phyloP scores from a whole-genome alignment of 2,888 invertebrate species.

The Hylaea fasciaria region DNA sequence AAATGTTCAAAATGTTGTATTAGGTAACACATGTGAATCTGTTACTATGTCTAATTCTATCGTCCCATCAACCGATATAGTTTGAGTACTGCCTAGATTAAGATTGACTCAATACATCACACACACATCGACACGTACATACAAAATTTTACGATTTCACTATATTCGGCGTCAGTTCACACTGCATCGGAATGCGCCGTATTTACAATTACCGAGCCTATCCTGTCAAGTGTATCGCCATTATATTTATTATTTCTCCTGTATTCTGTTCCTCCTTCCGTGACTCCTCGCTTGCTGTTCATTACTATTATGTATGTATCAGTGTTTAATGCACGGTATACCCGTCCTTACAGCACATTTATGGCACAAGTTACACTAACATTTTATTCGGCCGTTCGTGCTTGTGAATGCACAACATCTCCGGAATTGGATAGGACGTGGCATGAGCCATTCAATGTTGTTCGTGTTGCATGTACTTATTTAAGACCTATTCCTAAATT shows the following conservation, averaged over 20 bases:
- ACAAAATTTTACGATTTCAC: constrained; percentile 56
- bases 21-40: constrained; percentile 16
- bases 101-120: constrained; percentile 43
- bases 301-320: constrained; percentile 70
- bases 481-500: constrained; percentile 70
- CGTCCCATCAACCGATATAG: constrained; percentile 26
- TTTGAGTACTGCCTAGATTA: constrained; percentile 60
- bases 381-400: constrained; percentile 76
- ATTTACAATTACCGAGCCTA: constrained; percentile 68
- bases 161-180: constrained; percentile 66
- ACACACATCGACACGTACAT: constrained; percentile 56
- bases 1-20: constrained; percentile 13
- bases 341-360: constrained; percentile 79
- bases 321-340: constrained; percentile 81
- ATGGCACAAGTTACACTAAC: constrained; percentile 74
- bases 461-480: constrained; percentile 82
- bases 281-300: constrained; percentile 79
- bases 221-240: constrained; percentile 71
- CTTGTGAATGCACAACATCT: constrained; percentile 81
- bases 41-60: constrained; percentile 20
- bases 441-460: constrained; percentile 81
- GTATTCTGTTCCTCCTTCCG: constrained; percentile 69
- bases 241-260: constrained; percentile 64
- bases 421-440: constrained; percentile 71
- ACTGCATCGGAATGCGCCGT: constrained; percentile 78